A percentile compares a stretch with the other conserved stretches of the same genome.
Evolutionary conservation across 2,113 vertebrate genomes (phyloP).

Genomic region (Spermophilus dauricus): DNA sequence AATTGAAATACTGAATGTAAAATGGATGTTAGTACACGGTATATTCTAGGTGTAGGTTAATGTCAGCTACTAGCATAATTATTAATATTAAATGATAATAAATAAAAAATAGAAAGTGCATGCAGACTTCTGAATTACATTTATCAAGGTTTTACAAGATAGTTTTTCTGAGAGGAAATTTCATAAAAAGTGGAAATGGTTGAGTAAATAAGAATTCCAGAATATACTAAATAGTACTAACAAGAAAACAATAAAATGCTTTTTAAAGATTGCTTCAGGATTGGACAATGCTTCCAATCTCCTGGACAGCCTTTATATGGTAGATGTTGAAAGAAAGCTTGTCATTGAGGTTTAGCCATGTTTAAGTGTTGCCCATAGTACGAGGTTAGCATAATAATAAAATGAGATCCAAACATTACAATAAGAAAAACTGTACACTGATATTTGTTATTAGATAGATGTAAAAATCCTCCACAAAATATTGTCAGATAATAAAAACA

Average conservation of each 20-base stretch:
- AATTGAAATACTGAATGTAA: background rate
- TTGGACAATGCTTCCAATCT: background rate
- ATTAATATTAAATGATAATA: background rate
- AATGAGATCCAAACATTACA: background rate
- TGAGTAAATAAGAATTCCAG: background rate
- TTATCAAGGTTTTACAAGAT: background rate
- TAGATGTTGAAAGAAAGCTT: background rate
- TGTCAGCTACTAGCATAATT: background rate
- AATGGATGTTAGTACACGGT: background rate
- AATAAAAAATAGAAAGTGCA: background rate
- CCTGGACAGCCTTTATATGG: background rate
- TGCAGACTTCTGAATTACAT: background rate
- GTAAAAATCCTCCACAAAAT: background rate
- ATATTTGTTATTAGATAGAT: background rate
- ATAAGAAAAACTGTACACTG: too few species aligned
- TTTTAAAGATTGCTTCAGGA: background rate
- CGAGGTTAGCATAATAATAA: background rate
- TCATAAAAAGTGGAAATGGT: background rate
- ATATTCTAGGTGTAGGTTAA: background rate
- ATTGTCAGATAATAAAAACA: background rate
- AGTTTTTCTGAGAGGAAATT: background rate
- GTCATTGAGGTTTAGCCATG: accelerated
- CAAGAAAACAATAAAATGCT: background rate
- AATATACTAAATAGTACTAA: background rate
- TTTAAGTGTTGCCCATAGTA: background rate